Evolutionary conservation across 2,797 vertebrate species (phyloP).

Genomic region (Ceyx erithaca): DNA sequence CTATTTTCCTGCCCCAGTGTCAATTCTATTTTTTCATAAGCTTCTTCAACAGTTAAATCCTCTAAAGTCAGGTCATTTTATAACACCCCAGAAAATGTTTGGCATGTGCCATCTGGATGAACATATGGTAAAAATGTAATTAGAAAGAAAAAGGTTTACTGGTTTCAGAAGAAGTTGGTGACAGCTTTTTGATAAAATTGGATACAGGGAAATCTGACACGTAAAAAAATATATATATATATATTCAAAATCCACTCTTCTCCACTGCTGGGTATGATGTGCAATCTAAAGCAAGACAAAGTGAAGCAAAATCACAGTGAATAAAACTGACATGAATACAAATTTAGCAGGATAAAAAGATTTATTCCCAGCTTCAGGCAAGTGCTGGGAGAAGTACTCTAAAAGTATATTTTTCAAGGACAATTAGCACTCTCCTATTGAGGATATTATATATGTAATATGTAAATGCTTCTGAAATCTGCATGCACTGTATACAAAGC

Average conservation of each 20-base stretch:
- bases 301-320: background rate
- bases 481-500: background rate
- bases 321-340: constrained; percentile 16
- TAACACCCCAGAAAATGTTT: constrained; percentile 70
- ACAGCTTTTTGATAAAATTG: constrained; percentile 63
- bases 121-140: constrained; percentile 75
- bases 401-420: background rate
- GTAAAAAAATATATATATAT: background rate
- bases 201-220: constrained; percentile 57
- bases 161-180: constrained; percentile 54
- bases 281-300: background rate
- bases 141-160: constrained; percentile 62
- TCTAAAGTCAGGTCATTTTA: constrained; percentile 74
- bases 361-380: background rate
- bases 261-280: background rate
- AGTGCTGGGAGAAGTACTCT: background rate
- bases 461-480: background rate
- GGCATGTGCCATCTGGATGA: constrained; percentile 73
- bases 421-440: background rate
- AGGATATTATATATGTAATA: background rate
- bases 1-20: constrained; percentile 29
- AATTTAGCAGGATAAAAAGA: background rate
- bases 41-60: constrained; percentile 62
- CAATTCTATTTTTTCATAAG: constrained; percentile 54
- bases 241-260: background rate